Percentiles rank a stretch among this genome's conserved stretches.
Evolutionary conservation across 2,113 vertebrate genomes (phyloP).

Genomic region (Erinaceus europaeus): DNA sequence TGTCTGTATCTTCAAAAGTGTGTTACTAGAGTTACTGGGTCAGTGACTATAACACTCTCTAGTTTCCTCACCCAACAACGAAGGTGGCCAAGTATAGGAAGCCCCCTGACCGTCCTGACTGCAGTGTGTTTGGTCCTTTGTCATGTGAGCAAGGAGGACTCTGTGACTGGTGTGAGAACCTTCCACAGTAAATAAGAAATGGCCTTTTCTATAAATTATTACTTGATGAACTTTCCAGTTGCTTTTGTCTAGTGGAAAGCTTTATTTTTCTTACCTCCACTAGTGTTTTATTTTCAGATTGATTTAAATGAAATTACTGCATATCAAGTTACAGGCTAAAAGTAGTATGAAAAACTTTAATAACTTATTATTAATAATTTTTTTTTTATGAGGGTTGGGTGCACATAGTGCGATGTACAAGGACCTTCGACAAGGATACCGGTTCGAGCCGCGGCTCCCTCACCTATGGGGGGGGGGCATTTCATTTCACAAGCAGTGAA

Average conservation of each 20-base stretch:
- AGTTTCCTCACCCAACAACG: conserved; percentile 6
- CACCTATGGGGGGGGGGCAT: too few species aligned
- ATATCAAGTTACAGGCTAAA: conserved; percentile 27
- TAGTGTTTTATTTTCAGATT: conserved; percentile 51
- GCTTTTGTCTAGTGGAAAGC: not conserved
- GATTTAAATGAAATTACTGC: conserved; percentile 19
- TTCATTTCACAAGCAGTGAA: too few species aligned
- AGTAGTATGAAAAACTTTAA: conserved; percentile 5
- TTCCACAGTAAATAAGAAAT: conserved; percentile 43
- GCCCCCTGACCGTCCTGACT: not conserved
- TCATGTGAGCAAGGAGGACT: not conserved
- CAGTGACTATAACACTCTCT: not conserved
- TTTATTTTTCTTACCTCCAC: not conserved
- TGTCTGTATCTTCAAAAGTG: not conserved
- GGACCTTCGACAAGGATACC: too few species aligned
- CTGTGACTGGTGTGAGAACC: not conserved
- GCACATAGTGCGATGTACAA: not conserved
- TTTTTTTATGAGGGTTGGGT: not conserved
- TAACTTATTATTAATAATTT: too few species aligned
- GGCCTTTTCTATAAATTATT: conserved; percentile 29
- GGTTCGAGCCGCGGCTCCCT: too few species aligned
- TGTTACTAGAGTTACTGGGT: conserved; percentile 25
- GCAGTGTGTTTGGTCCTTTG: not conserved
- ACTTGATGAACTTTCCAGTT: conserved; percentile 9
- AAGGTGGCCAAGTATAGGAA: conserved; percentile 13